Evolutionary conservation across 1,140 invertebrate genomes (phyloP).

Genomic region (Paraescarpia echinospica): DNA sequence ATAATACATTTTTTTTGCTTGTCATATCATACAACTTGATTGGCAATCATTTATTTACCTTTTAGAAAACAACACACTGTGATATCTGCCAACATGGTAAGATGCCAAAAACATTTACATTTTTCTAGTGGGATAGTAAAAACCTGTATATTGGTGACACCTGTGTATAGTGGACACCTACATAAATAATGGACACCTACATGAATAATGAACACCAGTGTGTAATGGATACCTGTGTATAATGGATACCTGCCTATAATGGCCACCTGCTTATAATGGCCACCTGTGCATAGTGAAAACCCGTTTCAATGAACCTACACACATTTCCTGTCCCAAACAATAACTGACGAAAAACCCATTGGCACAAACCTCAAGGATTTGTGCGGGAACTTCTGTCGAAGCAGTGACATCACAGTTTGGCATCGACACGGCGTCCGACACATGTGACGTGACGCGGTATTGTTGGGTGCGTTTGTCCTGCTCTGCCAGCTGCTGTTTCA

Average conservation of each 20-base stretch:
- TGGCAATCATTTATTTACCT: background rate
- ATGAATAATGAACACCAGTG: no score
- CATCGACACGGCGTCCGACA: conserved; percentile 24
- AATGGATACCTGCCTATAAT: no score
- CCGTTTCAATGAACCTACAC: no score
- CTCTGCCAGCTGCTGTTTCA: conserved; percentile 75
- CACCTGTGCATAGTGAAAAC: no score
- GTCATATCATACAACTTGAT: background rate
- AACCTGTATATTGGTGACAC: no score
- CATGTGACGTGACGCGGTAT: conserved; percentile 53
- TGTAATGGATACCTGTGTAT: no score
- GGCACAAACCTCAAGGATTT: conserved; percentile 37
- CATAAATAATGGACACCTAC: no score
- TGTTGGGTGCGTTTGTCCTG: conserved; percentile 66
- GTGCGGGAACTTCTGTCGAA: conserved; percentile 60
- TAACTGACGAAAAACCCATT: background rate
- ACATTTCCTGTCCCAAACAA: no score
- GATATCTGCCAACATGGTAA: background rate
- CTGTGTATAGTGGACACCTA: no score
- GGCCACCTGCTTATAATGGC: no score
- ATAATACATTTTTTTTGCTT: background rate
- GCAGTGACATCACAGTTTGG: conserved; percentile 36
- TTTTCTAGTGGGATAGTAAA: background rate
- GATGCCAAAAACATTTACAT: background rate
- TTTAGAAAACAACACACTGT: background rate